Percentiles rank a stretch among this genome's conserved stretches.
Evolutionary conservation across 2,113 vertebrate species (phyloP).

Genomic region (Tapirus terrestris): DNA sequence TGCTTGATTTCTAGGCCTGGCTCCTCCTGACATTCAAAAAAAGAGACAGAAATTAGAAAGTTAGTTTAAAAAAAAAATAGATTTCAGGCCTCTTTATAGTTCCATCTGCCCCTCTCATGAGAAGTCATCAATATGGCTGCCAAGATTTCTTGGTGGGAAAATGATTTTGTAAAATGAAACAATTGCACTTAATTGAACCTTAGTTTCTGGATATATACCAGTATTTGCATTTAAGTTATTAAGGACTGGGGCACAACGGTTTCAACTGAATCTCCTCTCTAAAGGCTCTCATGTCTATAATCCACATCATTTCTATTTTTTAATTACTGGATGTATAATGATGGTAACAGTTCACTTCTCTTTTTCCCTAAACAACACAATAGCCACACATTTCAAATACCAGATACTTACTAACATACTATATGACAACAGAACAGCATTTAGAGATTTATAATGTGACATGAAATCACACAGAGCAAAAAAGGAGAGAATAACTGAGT

Average conservation of each 20-base stretch:
- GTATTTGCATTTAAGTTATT: conserved; percentile 65
- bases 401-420: conserved; percentile 33
- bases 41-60: conserved; percentile 7
- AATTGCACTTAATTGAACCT: conserved; percentile 65
- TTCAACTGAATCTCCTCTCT: conserved; percentile 51
- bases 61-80: not conserved
- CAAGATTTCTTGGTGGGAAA: conserved; percentile 67
- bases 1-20: conserved; percentile 34
- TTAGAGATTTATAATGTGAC: conserved; percentile 11
- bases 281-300: conserved; percentile 40
- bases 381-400: conserved; percentile 29
- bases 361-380: not conserved
- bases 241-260: conserved; percentile 35
- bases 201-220: conserved; percentile 57
- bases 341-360: conserved; percentile 37
- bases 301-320: conserved; percentile 49
- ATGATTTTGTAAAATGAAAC: conserved; percentile 70
- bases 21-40: not conserved
- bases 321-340: conserved; percentile 20
- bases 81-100: not conserved
- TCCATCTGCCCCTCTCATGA: conserved; percentile 54
- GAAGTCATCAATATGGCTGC: conserved; percentile 54
- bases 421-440: not conserved
- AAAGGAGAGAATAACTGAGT: not conserved
- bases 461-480: not conserved